Evolutionary conservation across 2,797 vertebrate genomes (phyloP), one percentile per base, ranked within the genome.

Genomic region (Chelmon rostratus): DNA sequence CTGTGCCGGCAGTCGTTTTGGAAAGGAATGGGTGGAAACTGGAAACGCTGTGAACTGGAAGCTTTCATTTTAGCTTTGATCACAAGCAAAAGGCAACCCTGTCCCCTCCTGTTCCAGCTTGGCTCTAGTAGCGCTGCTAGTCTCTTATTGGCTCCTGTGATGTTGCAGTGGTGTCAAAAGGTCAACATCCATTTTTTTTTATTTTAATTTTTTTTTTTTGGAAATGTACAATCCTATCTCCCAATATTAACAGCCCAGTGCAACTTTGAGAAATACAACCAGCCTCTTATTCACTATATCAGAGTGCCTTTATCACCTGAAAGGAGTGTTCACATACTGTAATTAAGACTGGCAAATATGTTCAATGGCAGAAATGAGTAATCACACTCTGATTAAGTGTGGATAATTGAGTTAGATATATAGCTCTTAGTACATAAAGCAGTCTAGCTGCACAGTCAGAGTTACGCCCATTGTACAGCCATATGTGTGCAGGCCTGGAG

Each of bases 11-110:
- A 35, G 38, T 37, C 13, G 46, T 31, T 58, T 62, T 58, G 23
- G 38, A 53, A 44, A 56, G 21, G 4, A 71, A 67, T 18, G 21
- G 31, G 25, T 57, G 11, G 38, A 42, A 50, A 68, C 33, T 69
- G 9, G 21, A 76, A 82, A 66, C n/a, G 11, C 44, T 0, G 38
- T 25, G 35, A 76, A 74, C 42, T 67, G 16, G 47, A 76, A 49
- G 42, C 13, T 75, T 70, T 46, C 50, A 31, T 49, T 75, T 75
- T 0, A 10, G 57, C 59, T 82, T 77, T 76, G 61, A 84, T 61
- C 56, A 42, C 12, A 23, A 66, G 40, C 8, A 8, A 10, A 69
- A 73, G 73, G 68, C 23, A 59, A 58, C 73, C 47, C 10, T 61
- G 5, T 52, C 44, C 28, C 42, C 21, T 52, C 16, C 2, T 15